Evolutionary conservation across 2,113 vertebrate genomes (phyloP).

Genomic region (Hippocampus comes): DNA sequence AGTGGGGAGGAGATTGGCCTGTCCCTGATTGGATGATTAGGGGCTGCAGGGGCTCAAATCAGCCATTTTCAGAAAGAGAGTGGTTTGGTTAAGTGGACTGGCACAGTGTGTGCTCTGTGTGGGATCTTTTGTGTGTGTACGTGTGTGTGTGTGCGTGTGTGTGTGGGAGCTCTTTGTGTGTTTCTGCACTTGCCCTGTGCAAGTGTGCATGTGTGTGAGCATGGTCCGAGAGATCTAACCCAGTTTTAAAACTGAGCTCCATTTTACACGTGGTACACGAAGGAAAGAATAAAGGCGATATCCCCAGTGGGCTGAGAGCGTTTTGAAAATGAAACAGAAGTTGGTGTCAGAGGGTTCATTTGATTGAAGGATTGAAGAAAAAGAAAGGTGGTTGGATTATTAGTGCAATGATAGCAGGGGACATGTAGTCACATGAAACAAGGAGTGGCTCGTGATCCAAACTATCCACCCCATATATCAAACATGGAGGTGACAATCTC

Average conservation of each 20-base stretch:
- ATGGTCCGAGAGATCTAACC: constrained; percentile 17
- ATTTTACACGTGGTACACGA: constrained; percentile 9
- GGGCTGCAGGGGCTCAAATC: constrained; percentile 70
- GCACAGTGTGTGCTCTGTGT: constrained; percentile 56
- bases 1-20: constrained; percentile 71
- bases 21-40: constrained; percentile 73
- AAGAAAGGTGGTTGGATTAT: background rate
- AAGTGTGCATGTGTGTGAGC: constrained; percentile 13
- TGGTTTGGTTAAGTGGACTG: constrained; percentile 72
- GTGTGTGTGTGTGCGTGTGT: too few species aligned
- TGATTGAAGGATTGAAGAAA: background rate
- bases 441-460: background rate
- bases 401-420: background rate
- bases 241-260: constrained; percentile 19
- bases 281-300: background rate
- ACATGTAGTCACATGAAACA: background rate
- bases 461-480: background rate
- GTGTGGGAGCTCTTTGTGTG: constrained; percentile 18
- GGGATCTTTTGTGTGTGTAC: constrained; percentile 48
- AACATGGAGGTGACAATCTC: background rate
- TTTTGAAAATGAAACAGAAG: background rate
- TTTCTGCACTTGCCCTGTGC: constrained; percentile 11
- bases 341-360: background rate
- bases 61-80: constrained; percentile 70
- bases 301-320: background rate